Evolutionary conservation across 2,113 vertebrate species (phyloP).

Genomic region (Lepisosteus oculatus): DNA sequence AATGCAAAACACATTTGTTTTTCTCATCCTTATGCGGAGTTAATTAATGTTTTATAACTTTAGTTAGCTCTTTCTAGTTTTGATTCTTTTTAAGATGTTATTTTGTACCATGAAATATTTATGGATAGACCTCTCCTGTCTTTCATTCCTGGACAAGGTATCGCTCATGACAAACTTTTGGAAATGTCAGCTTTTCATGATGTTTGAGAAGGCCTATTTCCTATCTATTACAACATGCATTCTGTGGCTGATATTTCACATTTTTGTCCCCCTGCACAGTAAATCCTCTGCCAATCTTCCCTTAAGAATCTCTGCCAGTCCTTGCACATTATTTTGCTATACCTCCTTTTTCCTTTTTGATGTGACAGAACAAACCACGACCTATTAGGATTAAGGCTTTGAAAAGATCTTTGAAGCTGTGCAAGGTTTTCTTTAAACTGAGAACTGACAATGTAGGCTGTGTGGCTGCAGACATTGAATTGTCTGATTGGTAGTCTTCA

Average conservation of each 20-base stretch:
- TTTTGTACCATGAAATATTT: no score
- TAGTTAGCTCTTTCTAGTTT: no score
- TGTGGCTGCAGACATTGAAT: constrained; percentile 72
- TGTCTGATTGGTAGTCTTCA: constrained; percentile 70
- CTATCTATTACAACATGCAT: constrained; percentile 81
- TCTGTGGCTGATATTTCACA: constrained; percentile 73
- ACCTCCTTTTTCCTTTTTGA: constrained; percentile 66
- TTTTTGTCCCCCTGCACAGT: constrained; percentile 67
- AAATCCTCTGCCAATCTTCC: constrained; percentile 82
- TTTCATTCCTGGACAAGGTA: constrained; percentile 45
- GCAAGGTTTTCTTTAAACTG: constrained; percentile 75
- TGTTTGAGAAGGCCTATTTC: constrained; percentile 75
- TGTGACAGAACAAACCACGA: constrained; percentile 81
- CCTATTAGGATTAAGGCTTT: constrained; percentile 83
- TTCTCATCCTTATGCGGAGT: no score
- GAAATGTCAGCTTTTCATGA: constrained; percentile 78
- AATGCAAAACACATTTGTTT: no score
- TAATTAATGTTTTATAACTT: no score
- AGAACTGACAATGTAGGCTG: constrained; percentile 77
- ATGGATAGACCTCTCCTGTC: no score
- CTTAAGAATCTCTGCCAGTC: constrained; percentile 75
- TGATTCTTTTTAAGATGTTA: no score
- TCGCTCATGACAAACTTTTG: constrained; percentile 69
- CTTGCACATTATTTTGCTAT: constrained; percentile 63
- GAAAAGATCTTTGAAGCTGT: constrained; percentile 81